Conservation (phyloP, 1,140 invertebrate genomes). For the Leptinotarsa lineolata region DNA sequence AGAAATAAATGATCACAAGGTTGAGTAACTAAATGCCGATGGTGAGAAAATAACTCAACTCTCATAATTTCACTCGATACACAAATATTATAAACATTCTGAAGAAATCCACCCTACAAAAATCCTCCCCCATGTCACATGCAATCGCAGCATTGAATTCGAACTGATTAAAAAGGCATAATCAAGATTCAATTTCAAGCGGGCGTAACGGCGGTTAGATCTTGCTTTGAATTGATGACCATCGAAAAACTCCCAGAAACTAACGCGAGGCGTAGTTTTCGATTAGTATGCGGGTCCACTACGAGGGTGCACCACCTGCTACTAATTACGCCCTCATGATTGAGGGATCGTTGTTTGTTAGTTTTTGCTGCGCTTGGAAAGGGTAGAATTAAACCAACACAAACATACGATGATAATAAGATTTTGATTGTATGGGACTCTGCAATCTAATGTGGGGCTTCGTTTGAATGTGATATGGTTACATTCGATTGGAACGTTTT, state of each 20-base stretch:
- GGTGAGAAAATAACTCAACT: too few species aligned
- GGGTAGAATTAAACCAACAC: neutral
- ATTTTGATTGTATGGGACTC: neutral
- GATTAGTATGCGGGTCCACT: slow-evolving; percentile 5
- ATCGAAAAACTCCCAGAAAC: neutral
- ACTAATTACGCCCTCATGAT: neutral
- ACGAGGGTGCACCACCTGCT: neutral
- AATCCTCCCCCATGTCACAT: too few species aligned
- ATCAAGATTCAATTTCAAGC: neutral
- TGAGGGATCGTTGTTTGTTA: neutral
- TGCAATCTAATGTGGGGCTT: neutral
- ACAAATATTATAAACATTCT: too few species aligned
- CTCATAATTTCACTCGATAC: too few species aligned
- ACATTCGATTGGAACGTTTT: too few species aligned
- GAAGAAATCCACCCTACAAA: too few species aligned
- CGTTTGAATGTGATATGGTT: too few species aligned
- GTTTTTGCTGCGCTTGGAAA: neutral
- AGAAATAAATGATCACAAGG: too few species aligned
- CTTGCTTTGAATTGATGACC: neutral
- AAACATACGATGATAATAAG: neutral
- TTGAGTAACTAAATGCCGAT: too few species aligned
- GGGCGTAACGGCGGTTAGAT: neutral
- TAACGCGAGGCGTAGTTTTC: neutral
- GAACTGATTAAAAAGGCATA: neutral
- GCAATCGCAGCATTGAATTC: neutral